A percentile compares a stretch with the other conserved stretches of the same genome.
These are phyloP conservation scores for Lingula anatina DNA, from an alignment of 2,888 invertebrate genomes.

Conservation along the genomic window DNA sequence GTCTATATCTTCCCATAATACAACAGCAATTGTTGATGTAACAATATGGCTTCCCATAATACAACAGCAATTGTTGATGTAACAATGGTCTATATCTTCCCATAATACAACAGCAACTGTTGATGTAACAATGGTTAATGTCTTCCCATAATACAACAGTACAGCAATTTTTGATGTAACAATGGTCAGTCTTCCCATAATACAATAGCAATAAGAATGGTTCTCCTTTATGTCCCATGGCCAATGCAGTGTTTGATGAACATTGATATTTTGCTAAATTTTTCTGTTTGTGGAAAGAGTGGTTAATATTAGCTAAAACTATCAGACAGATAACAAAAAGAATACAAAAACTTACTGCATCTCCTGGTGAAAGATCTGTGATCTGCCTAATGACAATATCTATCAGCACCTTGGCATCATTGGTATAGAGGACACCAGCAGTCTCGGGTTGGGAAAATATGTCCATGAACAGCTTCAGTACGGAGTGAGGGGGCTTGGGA, in stretches of 20 bases:
- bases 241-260: too few species aligned
- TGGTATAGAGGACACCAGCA: slow-evolving; percentile 86
- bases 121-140: too few species aligned
- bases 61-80: background rate
- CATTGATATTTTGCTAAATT: too few species aligned
- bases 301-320: background rate
- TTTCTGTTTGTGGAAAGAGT: too few species aligned
- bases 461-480: slow-evolving; percentile 83
- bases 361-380: slow-evolving; percentile 82
- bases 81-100: background rate
- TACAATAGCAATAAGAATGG: background rate
- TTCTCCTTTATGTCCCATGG: too few species aligned
- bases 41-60: too few species aligned
- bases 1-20: background rate
- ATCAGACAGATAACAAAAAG: background rate
- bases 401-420: slow-evolving; percentile 87
- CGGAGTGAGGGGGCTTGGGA: slow-evolving; percentile 74
- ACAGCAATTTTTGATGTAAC: slow-evolving; percentile 1
- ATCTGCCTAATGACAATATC: slow-evolving; percentile 89
- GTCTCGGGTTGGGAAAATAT: slow-evolving; percentile 74
- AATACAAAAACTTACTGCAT: slow-evolving; percentile 51
- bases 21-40: too few species aligned
- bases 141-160: background rate
- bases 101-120: too few species aligned
- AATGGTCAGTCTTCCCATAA: background rate